Conservation (phyloP, 2,888 invertebrate species). For the Dicycla oo region DNA sequence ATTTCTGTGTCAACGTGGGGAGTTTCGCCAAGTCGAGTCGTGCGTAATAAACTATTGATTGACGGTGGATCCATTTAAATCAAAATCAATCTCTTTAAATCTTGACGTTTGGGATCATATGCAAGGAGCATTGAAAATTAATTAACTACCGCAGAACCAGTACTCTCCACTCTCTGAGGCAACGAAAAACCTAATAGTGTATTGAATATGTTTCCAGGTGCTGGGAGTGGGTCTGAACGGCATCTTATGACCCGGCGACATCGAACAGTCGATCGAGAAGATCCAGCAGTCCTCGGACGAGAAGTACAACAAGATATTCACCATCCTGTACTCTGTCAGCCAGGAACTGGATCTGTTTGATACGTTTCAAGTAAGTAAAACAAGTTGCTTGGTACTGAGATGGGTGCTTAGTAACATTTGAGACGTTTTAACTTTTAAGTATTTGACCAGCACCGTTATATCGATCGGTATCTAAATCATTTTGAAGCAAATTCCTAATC, state of each 20-base stretch:
- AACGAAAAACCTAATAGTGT: background rate
- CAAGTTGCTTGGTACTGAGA: background rate
- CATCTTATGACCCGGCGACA: constrained; percentile 93
- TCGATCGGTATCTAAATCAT: too few relatives aligned
- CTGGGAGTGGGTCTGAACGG: constrained; percentile 95
- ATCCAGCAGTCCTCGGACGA: constrained; percentile 92
- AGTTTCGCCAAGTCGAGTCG: too few relatives aligned
- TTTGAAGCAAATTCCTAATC: too few relatives aligned
- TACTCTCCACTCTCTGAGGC: background rate
- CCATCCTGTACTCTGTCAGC: constrained; percentile 93
- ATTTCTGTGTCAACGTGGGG: too few relatives aligned
- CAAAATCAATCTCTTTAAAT: background rate
- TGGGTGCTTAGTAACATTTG: background rate
- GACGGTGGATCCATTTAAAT: background rate
- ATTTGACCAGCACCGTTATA: too few relatives aligned
- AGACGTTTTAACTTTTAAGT: background rate
- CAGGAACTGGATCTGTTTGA: constrained; percentile 92
- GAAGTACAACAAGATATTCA: constrained; percentile 95
- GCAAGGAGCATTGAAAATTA: background rate
- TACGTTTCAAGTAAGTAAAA: constrained; percentile 81
- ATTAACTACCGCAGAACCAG: background rate
- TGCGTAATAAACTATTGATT: too few relatives aligned
- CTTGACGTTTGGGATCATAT: background rate
- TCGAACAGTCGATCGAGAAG: constrained; percentile 92
- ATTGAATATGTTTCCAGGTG: constrained; percentile 89